Percentiles rank a stretch among this genome's conserved stretches.
These are phyloP conservation scores for Amblyraja radiata DNA, from an alignment of 2,797 vertebrate genomes.

Conservation along the genomic window DNA sequence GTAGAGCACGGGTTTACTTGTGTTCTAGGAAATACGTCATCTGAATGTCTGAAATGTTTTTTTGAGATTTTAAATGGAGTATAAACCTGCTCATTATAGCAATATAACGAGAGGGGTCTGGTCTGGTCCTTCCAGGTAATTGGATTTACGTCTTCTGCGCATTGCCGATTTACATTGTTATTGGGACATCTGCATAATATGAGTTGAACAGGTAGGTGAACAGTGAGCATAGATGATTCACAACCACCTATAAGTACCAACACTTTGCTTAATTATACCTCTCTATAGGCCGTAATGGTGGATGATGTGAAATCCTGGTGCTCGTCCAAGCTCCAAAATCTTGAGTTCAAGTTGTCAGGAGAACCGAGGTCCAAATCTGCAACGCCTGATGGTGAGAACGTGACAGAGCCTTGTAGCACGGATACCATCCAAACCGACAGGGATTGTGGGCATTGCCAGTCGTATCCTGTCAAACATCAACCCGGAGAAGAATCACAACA, in stretches of 20 bases:
- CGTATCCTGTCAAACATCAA: conserved; percentile 41
- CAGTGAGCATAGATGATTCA: too few relatives aligned
- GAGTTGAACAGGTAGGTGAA: too few relatives aligned
- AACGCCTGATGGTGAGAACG: conserved; percentile 60
- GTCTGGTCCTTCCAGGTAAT: too few relatives aligned
- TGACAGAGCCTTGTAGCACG: conserved; percentile 51
- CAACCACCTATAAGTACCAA: not conserved
- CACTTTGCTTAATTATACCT: not conserved
- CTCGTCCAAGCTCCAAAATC: conserved; percentile 81
- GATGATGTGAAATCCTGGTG: conserved; percentile 92
- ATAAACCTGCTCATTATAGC: too few relatives aligned
- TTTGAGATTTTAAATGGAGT: too few relatives aligned
- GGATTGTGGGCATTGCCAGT: conserved; percentile 43
- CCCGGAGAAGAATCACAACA: conserved; percentile 50
- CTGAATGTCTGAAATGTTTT: too few relatives aligned
- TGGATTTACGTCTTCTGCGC: too few relatives aligned
- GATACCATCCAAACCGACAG: conserved; percentile 46
- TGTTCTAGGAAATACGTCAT: too few relatives aligned
- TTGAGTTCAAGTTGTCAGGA: conserved; percentile 73
- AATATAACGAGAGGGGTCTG: too few relatives aligned
- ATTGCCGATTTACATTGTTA: too few relatives aligned
- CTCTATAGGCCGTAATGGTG: conserved; percentile 69
- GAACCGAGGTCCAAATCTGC: conserved; percentile 63
- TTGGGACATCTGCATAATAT: too few relatives aligned
- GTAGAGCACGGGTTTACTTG: too few relatives aligned